Evolutionary conservation across 2,888 invertebrate genomes (phyloP), one percentile per base, ranked within the genome.

Genomic region (Dynastes grantii): DNA sequence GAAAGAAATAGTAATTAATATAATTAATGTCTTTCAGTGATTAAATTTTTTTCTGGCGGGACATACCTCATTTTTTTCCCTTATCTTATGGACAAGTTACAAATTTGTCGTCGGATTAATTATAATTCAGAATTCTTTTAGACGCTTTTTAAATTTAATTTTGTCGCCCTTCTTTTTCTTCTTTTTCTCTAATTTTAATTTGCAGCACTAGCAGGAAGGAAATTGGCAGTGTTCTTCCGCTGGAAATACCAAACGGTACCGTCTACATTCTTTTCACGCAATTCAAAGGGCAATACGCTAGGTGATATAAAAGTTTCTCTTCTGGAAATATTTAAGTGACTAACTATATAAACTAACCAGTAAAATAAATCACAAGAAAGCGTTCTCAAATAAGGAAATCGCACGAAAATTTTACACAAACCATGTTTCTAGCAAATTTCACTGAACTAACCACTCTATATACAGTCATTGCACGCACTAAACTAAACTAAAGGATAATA

Each of bases 181-280:
- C 9, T 45, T 45, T 45, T 45, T 45, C 2, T 45, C 11, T 45
- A 45, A 45, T 45, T 53, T 13, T 68, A 49, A 49, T 27, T 68
- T 68, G 0, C 68, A 68, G 68, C 45, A 13, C 22, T 68, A 68
- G 68, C 51, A 27, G 49, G 27, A 45, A 45, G 49, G 22, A 37
- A 68, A 51, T 49, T 68, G 16, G 22, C 68, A 51, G n/a, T 27
- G 11, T 68, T 68, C 22, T 68, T 49, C 49, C 68, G 45, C 11
- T 11, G 32, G 22, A 49, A 68, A 49, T 51, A 68, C n/a, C 16
- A 68, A 49, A 27, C 68, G 13, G n/a, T 68, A 22, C 49, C 68
- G 22, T 27, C 22, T 51, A 37, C 65, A 6, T 16, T 65, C 1
- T 9, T 65, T 16, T 40, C 16, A 65, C 22, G 40, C 2, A 63